Percentiles rank a stretch among this genome's conserved stretches.
phyloP scores from a whole-genome alignment of 2,113 vertebrate genomes.

The Rhinolophus ferrumequinum region DNA sequence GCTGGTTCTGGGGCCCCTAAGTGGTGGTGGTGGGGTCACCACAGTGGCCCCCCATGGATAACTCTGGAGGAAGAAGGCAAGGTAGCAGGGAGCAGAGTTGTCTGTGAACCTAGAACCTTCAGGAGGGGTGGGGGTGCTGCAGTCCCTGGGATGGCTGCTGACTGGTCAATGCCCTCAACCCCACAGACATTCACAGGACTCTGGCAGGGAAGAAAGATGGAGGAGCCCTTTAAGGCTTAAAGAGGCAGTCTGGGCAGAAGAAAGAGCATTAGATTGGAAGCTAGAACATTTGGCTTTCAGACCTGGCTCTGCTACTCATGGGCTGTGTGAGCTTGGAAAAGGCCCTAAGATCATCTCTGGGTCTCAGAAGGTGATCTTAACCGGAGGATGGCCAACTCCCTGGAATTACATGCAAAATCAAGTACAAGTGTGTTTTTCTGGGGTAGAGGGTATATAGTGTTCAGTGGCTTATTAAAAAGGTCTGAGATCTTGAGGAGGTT shows the following conservation, averaged over 20 bases:
- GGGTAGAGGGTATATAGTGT: neutral
- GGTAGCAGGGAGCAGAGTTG: neutral
- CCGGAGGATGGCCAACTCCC: neutral
- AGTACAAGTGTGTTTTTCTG: neutral
- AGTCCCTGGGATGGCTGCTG: neutral
- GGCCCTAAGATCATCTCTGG: neutral
- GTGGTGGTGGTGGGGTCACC: neutral
- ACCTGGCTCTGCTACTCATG: neutral
- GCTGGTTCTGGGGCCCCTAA: neutral
- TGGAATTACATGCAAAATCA: neutral
- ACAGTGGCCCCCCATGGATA: neutral
- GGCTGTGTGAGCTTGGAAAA: neutral
- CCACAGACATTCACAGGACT: neutral
- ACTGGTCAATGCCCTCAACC: neutral
- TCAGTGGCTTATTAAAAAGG: neutral
- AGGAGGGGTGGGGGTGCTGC: neutral
- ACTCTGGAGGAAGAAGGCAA: neutral
- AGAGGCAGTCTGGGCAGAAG: neutral
- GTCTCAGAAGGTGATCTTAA: neutral
- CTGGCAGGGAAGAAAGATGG: neutral
- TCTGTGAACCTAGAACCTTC: neutral
- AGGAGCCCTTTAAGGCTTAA: conserved; percentile 33
- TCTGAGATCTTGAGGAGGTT: neutral
- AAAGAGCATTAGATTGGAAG: neutral
- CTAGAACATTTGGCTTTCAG: neutral